Base-by-base conservation (phyloP, 1,140 invertebrate genomes). In the Macrotrachela quadricornifera region DNA sequence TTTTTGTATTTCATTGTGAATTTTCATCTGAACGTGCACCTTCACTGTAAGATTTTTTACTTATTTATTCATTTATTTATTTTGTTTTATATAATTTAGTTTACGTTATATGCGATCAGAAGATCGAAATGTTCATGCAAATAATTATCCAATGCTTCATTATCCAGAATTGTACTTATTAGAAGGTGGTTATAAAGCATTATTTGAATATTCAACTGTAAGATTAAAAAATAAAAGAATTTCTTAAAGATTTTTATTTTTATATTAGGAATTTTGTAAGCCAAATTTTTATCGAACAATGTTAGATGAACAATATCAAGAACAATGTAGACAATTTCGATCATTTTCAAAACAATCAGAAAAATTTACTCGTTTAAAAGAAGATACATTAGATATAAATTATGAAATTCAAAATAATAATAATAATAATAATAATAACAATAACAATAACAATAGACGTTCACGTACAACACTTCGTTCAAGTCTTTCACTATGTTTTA, bases 1-100 rank as follows among this genome's bases (percentile, higher is more conserved):
- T 95, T 46, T 67, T 97, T 16, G 80, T 99, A 36, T 97, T 97
- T 64, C 92, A 97, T 64, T 97, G 92, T 69, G 92, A 99, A 71
- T 97, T 94, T 71, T 94, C 88, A 0, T 82, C 84, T 52, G 83
- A 95, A 69, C 74, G 92, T 44, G 92, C 83, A 36, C 92, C 92
- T 4, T 83, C 78, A 59, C 71, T 95, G 77, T 85, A 63, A 74
- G 30, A 54, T 49, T 55, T 41, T 16, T 49, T n/a, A n/a, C n/a
- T n/a, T n/a, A n/a, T n/a, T n/a, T 6, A 4, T 42, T 42, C 12
- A 36, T 44, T 30, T n/a, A 30, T 30, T 3, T 1, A 18, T 41
- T 12, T 15, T 40, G 2, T 43, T 6, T 40, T 3, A 14, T 3
- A 18, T 16, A 30, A 37, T 57, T 40, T 56, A 85, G 82, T 67